Evolutionary conservation across 2,113 vertebrate species (phyloP).

Genomic region (Sebastes schlegelii): DNA sequence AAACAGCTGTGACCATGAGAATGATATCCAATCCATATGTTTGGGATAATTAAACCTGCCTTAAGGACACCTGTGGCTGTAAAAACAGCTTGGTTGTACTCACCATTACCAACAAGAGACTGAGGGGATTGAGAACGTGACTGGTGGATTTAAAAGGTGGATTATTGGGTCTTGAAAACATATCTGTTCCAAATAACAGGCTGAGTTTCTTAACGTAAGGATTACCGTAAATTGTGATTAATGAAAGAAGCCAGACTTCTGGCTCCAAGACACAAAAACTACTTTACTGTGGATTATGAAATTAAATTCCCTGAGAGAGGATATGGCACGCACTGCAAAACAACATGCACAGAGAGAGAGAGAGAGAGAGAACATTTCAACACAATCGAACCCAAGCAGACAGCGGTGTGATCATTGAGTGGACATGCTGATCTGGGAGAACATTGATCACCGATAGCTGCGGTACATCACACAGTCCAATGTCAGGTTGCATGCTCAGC

Average conservation of each 20-base stretch:
- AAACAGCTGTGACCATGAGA: constrained; percentile 29
- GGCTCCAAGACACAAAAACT: constrained; percentile 30
- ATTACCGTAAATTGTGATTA: constrained; percentile 52
- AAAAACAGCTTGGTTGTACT: constrained; percentile 16
- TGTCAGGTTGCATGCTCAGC: constrained; percentile 43
- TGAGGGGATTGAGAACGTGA: background rate
- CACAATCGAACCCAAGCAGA: constrained; percentile 10
- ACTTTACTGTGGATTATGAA: constrained; percentile 41
- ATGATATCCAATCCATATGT: constrained; percentile 16
- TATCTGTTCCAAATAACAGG: constrained; percentile 52
- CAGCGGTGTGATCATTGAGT: background rate
- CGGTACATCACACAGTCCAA: constrained; percentile 3
- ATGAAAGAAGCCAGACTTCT: constrained; percentile 15
- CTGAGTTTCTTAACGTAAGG: constrained; percentile 48
- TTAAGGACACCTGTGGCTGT: constrained; percentile 25
- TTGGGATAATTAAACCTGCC: constrained; percentile 12
- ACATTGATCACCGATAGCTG: constrained; percentile 6
- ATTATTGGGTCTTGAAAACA: constrained; percentile 47
- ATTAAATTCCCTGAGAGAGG: constrained; percentile 23
- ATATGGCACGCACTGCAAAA: constrained; percentile 1
- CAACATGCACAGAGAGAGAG: constrained; percentile 57
- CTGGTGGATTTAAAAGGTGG: constrained; percentile 38
- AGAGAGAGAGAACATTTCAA: constrained; percentile 2
- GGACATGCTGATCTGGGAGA: constrained; percentile 28
- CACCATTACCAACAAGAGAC: constrained; percentile 20